These are phyloP conservation scores for Tragelaphus buxtoni DNA, from an alignment of 2,113 vertebrate species.

Conservation along the genomic window DNA sequence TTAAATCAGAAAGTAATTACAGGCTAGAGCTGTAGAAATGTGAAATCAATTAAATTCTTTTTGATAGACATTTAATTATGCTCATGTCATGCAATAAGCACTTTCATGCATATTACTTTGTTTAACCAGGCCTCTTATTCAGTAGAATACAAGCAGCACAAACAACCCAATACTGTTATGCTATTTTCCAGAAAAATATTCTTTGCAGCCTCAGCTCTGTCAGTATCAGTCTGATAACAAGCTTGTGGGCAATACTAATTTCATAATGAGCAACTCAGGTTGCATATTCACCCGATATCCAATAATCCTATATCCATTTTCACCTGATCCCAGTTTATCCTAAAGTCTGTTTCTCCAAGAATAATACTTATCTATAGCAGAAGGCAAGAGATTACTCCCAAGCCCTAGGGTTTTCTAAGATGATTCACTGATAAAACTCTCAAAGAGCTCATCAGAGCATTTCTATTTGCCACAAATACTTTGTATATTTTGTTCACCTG, in stretches of 20 bases:
- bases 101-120: not conserved
- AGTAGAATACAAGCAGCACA: not conserved
- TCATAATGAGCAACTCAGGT: not conserved
- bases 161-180: not conserved
- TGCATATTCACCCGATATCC: not conserved
- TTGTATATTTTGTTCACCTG: not conserved
- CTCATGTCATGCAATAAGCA: not conserved
- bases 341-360: not conserved
- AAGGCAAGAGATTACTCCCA: not conserved
- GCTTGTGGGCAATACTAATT: not conserved
- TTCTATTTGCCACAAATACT: not conserved
- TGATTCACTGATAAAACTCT: not conserved
- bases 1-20: not conserved
- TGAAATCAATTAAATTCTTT: not conserved
- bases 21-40: not conserved
- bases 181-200: not conserved
- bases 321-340: not conserved
- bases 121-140: not conserved
- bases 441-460: not conserved
- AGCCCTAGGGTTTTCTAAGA: not conserved
- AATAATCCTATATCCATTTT: not conserved
- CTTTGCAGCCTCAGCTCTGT: not conserved
- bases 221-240: not conserved
- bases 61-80: not conserved
- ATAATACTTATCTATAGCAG: not conserved